Base-by-base conservation (phyloP, 2,888 invertebrate genomes). In the Caenorhabditis sp. region DNA sequence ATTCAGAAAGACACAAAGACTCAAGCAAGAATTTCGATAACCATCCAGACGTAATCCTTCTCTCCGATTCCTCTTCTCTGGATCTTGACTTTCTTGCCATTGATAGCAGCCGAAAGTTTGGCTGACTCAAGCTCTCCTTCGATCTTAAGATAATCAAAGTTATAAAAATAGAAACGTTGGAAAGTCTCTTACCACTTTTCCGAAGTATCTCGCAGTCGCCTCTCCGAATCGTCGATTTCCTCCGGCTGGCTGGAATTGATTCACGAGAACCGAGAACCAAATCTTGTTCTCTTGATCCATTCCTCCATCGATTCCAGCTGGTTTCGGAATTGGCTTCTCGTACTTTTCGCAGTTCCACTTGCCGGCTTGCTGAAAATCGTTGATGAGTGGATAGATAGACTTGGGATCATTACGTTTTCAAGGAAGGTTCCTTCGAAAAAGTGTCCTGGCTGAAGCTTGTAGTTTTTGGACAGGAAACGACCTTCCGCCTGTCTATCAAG, bases 31-130 rank as follows among this genome's bases (percentile, higher is more conserved):
- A 51, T 31, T 24, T 66, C 35, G 5, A 49, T 3, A 31, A 66
- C 49, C 66, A 66, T 66, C 66, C 66, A 66, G 16, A 66, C 66
- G 31, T 66, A 69, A 41, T 69, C 69, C 24, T 56, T 56, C 24
- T 69, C 38, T 16, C 54, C 69, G 26, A 69, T 28, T 26, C 56
- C 56, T 41, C 24, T 35, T 26, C 69, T 8, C 10, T 56, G 41
- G 26, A 69, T 56, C 35, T 56, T 54, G 22, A 56, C 56, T n/a
- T 38, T 38, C 22, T 54, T 69, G 2, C 41, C 56, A 16, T 38
- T 69, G n/a, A n/a, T n/a, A n/a, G n/a, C 41, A 56, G 5, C 7
- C 26, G 8, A n/a, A 1, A 69, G 26, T 69, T 69, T 69, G 5
- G 56, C 31, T 4, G 19, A 10, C 6, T 49, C 49, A 1, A 35